Base-by-base conservation (phyloP, 2,113 vertebrate species). In the Barbus barbus region DNA sequence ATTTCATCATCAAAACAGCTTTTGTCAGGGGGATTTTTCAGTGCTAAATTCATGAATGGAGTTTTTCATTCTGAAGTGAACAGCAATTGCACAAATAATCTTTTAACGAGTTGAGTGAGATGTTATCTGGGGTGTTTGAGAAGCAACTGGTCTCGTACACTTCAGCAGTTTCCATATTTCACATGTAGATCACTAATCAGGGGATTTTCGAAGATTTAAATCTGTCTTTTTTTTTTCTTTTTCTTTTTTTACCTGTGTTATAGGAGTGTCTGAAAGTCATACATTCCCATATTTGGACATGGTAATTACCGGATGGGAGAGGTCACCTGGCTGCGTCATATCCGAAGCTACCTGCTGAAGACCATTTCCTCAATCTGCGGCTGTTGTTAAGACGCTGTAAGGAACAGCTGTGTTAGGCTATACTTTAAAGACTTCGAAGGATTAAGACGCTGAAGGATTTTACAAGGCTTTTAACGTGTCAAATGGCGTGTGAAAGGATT, bases 321-420 rank as follows among this genome's bases (percentile, higher is more conserved):
- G 83, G 87, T 58, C 87, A 94, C 93, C 94, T 93, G 92, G 2
- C 14, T 87, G 89, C 91, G 93, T 93, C 93, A 94, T 11, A 26
- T 73, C 60, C 44, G 86, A 91, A 82, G 90, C 76, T 92, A 94
- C 93, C 93, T 94, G 92, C 82, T 69, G 84, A 3, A 22, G 38
- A 83, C 86, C 51, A 86, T 85, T 85, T 78, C 22, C 83, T 85
- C 73, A 33, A 81, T 28, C 1, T 12, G 4, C 4, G 20, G 1
- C 8, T 22, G 1, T 3, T 24, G 11, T 9, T 2, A 18, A 73
- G 46, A 38, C 63, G 71, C 16, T 53, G 65, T 26, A 9, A 51
- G 11, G 16, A 26, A 7, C n/a, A 18, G 51, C 4, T 3, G 46
- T 3, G 3, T 28, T 12, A n/a, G n/a, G n/a, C n/a, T n/a, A 22